Base-by-base conservation (phyloP, 2,113 vertebrate genomes). In the Spheniscus mendiculus region DNA sequence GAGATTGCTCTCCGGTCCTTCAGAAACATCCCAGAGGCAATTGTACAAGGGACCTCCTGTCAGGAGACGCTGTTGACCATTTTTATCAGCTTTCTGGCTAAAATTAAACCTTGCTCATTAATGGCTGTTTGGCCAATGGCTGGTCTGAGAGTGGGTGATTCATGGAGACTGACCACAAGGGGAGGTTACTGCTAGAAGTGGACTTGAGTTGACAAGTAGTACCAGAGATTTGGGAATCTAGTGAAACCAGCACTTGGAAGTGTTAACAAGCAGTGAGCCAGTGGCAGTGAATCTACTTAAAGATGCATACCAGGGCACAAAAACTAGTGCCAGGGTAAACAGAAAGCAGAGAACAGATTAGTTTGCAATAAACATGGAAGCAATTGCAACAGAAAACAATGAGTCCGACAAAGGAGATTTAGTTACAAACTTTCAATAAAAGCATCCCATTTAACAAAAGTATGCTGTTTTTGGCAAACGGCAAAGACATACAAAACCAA, bases 331-430 rank as follows among this genome's bases (percentile, higher is more conserved):
- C 91, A 95, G 81, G 19, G 62, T 96, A 97, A 96, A 93, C 83
- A 96, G 69, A 95, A 81, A 72, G 73, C 61, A 89, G 45, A 87
- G 78, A 80, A 76, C 45, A 90, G 87, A 94, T 80, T 90, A 81
- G 66, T 87, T 89, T 91, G 84, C 73, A 91, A 80, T 79, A 95
- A 96, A 82, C 61, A n/a, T 95, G 83, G 87, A 90, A 97, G 78
- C 66, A 95, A 78, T 90, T 94, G 95, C 74, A 63, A 42, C 18
- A 55, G 95, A 94, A 96, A 93, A 91, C 81, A 95, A 79, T 89
- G 74, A 74, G 27, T n/a, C 58, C 0, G 2, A 80, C 77, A 81
- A 76, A 90, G 44, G 55, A 89, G 62, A 76, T 91, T 78, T 69
- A 92, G 73, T 79, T 89, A 91, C 49, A 77, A 56, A 72, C 58